phyloP scores from a whole-genome alignment of 2,113 vertebrate species.

The rabbit (Oryctolagus cuniculus) region DNA sequence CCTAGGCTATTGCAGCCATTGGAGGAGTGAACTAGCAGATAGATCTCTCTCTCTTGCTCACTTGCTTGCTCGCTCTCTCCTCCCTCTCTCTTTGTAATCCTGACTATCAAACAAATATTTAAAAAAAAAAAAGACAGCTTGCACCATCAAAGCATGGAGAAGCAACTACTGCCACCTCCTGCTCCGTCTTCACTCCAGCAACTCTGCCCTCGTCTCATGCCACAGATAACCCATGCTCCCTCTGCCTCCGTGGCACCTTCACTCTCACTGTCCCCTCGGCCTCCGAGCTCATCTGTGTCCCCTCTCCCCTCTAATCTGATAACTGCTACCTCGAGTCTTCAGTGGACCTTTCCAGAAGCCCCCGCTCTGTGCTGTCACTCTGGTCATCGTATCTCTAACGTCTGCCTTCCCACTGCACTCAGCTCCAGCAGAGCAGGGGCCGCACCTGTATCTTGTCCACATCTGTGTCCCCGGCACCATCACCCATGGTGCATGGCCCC shows the following conservation, averaged over 20 bases:
- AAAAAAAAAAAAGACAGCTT: constrained; percentile 6
- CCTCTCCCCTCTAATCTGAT: neutral
- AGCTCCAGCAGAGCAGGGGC: neutral
- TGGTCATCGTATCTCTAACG: neutral
- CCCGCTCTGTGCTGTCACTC: neutral
- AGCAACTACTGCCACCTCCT: neutral
- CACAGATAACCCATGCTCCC: neutral
- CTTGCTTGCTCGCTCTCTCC: too few relatives aligned
- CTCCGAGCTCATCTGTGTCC: neutral
- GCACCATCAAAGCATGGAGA: neutral
- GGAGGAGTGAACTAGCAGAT: too few relatives aligned
- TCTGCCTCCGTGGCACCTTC: neutral
- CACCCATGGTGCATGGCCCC: neutral
- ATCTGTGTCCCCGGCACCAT: neutral
- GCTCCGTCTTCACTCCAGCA: neutral
- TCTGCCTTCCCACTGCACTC: neutral
- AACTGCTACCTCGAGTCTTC: neutral
- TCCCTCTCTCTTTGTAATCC: too few relatives aligned
- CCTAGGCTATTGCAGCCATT: too few relatives aligned
- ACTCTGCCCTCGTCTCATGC: neutral
- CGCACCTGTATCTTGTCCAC: neutral
- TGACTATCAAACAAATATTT: too few relatives aligned
- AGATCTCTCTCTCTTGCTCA: too few relatives aligned
- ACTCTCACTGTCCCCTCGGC: neutral
- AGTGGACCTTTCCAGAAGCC: neutral